Conservation (phyloP, 35 echinoderm and acorn worm species). For the Ophiothrix spiculata region DNA sequence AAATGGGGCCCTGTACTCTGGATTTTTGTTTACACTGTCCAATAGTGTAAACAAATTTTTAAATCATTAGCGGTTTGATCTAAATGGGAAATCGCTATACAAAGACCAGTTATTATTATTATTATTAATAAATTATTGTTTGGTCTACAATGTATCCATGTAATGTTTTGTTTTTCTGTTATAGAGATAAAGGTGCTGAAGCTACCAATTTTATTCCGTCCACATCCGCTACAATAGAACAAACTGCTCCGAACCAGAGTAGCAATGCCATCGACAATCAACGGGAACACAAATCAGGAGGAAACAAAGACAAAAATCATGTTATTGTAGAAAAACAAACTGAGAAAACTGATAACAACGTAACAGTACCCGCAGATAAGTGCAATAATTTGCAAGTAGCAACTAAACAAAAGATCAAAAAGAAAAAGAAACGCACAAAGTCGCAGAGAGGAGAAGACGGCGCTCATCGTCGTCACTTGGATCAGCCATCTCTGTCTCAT, state of each 20-base stretch:
- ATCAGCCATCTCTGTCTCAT: not conserved
- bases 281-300: not conserved
- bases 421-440: conserved; percentile 40
- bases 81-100: too few relatives aligned
- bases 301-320: not conserved
- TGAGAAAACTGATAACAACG: not conserved
- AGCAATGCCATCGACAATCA: not conserved
- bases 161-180: too few relatives aligned
- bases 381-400: not conserved
- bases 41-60: too few relatives aligned
- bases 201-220: not conserved
- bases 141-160: too few relatives aligned
- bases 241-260: not conserved
- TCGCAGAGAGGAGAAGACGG: not conserved
- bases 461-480: not conserved
- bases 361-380: not conserved
- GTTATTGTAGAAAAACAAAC: not conserved
- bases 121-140: too few relatives aligned
- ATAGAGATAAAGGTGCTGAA: not conserved
- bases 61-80: too few relatives aligned
- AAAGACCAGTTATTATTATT: too few relatives aligned
- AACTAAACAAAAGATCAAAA: conserved; percentile 1
- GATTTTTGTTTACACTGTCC: too few relatives aligned
- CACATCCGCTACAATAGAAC: not conserved
- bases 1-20: too few relatives aligned